Percentiles rank a stretch among this genome's conserved stretches.
Evolutionary conservation across 2,113 vertebrate species (phyloP).

Genomic region (Laterallus jamaicensis): DNA sequence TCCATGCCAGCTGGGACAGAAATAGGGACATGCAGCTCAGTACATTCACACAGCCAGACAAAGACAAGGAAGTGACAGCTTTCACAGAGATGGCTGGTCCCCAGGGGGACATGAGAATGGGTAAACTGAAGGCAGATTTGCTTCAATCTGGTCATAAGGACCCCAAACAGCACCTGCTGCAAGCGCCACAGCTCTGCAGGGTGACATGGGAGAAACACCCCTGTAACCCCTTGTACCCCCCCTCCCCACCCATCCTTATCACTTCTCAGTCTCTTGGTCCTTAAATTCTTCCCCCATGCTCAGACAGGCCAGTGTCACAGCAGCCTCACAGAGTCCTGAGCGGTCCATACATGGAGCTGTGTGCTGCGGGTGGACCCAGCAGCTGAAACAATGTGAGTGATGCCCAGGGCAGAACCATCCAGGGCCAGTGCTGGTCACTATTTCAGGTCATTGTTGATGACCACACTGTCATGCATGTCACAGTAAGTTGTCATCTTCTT

Average conservation of each 20-base stretch:
- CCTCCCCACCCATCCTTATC: not conserved
- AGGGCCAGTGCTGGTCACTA: not conserved
- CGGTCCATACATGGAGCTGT: not conserved
- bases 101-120: not conserved
- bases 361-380: not conserved
- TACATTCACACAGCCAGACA: slow-evolving; percentile 63
- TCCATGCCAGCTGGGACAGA: not conserved
- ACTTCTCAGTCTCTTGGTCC: not conserved
- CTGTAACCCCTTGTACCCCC: too few species aligned
- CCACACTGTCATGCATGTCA: slow-evolving; percentile 80
- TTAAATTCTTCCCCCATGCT: not conserved
- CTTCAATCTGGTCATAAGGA: not conserved
- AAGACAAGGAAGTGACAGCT: slow-evolving; percentile 39
- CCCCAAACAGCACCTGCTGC: not conserved
- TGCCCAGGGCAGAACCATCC: not conserved
- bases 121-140: slow-evolving; percentile 37
- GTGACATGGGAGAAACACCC: not conserved
- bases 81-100: slow-evolving; percentile 31
- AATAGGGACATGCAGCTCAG: slow-evolving; percentile 44
- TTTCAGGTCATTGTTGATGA: slow-evolving; percentile 89
- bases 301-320: not conserved
- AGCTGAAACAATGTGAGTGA: not conserved
- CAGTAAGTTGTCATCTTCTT: slow-evolving; percentile 84
- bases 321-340: not conserved
- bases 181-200: not conserved